A percentile compares a stretch with the other conserved stretches of the same genome.
Evolutionary conservation across 2,888 invertebrate species (phyloP).

Genomic region (Aphrophora alni): DNA sequence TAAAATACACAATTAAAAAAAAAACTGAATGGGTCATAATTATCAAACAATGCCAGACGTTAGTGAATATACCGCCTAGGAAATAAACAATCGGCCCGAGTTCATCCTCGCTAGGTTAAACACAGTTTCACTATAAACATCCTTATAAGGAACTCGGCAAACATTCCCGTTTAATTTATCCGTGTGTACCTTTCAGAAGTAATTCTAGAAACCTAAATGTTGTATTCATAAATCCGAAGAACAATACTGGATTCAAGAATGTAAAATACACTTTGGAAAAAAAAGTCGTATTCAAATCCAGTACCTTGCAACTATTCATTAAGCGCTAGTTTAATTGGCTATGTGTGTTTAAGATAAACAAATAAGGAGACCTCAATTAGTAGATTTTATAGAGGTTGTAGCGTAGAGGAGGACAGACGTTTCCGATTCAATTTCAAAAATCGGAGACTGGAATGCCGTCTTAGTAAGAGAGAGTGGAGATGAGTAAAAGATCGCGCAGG

Average conservation of each 20-base stretch:
- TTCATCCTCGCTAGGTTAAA: too few relatives aligned
- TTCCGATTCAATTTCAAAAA: background rate
- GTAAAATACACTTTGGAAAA: background rate
- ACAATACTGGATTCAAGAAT: background rate
- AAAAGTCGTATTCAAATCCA: background rate
- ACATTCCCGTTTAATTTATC: background rate
- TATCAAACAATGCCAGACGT: too few relatives aligned
- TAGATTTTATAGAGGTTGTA: background rate
- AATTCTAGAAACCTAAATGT: conserved; percentile 6
- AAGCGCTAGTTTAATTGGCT: background rate
- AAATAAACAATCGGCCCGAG: too few relatives aligned
- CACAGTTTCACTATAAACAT: background rate
- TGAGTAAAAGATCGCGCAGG: background rate
- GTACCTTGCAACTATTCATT: background rate
- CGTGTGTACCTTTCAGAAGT: background rate
- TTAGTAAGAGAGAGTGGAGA: background rate
- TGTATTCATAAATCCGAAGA: background rate
- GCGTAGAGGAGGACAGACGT: background rate
- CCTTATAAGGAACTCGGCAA: background rate
- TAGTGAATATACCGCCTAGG: too few relatives aligned
- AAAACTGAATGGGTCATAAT: too few relatives aligned
- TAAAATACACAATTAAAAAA: too few relatives aligned
- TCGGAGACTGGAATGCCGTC: background rate
- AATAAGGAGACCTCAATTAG: conserved; percentile 2
- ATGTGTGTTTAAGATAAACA: background rate